These are phyloP conservation scores for Spodoptera exigua DNA, from an alignment of 2,888 invertebrate genomes.

Conservation along the genomic window DNA sequence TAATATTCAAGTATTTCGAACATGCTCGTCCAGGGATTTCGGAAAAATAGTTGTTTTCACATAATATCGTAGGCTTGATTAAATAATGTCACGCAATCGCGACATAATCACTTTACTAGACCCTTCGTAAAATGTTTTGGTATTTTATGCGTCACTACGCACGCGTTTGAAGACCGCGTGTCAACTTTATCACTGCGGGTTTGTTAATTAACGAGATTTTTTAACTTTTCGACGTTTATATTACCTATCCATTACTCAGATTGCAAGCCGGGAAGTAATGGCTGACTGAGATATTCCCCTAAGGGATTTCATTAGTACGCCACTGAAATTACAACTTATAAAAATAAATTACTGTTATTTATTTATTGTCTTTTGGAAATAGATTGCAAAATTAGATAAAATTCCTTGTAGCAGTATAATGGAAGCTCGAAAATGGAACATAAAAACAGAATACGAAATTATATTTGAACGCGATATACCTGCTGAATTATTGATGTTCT, in stretches of 20 bases:
- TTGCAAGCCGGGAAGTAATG: slow-evolving; percentile 16
- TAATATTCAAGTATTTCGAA: slow-evolving; percentile 34
- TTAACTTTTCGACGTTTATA: slow-evolving; percentile 20
- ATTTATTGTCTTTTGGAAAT: background rate
- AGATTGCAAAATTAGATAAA: too few species aligned
- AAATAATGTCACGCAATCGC: slow-evolving; percentile 70
- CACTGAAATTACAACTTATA: too few species aligned
- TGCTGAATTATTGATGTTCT: slow-evolving; percentile 47
- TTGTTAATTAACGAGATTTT: slow-evolving; percentile 42
- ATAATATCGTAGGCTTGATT: slow-evolving; percentile 56
- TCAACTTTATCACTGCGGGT: slow-evolving; percentile 32
- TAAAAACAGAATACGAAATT: background rate
- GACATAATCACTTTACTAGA: slow-evolving; percentile 64
- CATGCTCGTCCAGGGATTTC: slow-evolving; percentile 44
- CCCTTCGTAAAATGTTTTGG: slow-evolving; percentile 57
- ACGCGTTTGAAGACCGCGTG: slow-evolving; percentile 39
- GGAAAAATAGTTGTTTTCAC: slow-evolving; percentile 58
- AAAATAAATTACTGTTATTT: background rate
- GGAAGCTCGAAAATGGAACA: background rate
- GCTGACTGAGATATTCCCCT: background rate
- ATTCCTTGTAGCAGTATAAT: too few species aligned
- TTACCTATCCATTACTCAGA: slow-evolving; percentile 22
- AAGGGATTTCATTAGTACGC: too few species aligned
- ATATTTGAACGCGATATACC: slow-evolving; percentile 11
- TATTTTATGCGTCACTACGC: slow-evolving; percentile 50